phyloP scores from a whole-genome alignment of 2,113 vertebrate genomes.

The Lethenteron reissneri region DNA sequence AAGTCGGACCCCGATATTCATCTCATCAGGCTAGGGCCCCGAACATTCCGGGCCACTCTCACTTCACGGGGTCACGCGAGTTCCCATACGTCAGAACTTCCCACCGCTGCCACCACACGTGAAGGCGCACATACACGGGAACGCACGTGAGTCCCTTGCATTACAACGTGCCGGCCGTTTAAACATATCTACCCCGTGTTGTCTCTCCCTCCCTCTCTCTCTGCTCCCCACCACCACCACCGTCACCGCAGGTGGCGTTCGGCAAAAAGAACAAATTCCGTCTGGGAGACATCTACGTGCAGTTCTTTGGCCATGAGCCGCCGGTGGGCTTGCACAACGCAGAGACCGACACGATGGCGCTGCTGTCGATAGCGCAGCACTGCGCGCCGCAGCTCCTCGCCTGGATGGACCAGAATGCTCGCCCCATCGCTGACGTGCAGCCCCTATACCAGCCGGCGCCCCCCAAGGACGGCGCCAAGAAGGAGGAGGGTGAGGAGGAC shows the following conservation, averaged over 20 bases:
- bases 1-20: too few species aligned
- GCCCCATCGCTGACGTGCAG: constrained; percentile 15
- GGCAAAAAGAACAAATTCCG: constrained; percentile 11
- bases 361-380: constrained; percentile 17
- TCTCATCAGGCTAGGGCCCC: too few species aligned
- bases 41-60: too few species aligned
- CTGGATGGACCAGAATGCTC: constrained; percentile 13
- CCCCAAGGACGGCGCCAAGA: too few species aligned
- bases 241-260: constrained; percentile 8
- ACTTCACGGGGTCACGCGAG: too few species aligned
- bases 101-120: too few species aligned
- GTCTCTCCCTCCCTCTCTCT: too few species aligned
- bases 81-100: too few species aligned
- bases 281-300: constrained; percentile 16
- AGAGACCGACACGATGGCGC: constrained; percentile 14
- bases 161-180: too few species aligned
- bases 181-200: too few species aligned
- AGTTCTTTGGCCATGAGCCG: constrained; percentile 10
- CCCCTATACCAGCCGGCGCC: constrained; percentile 16
- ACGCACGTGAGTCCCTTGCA: constrained; percentile 12
- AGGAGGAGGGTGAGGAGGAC: too few species aligned
- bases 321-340: constrained; percentile 7
- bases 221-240: not conserved
- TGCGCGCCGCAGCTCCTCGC: constrained; percentile 14
- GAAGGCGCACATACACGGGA: not conserved